Evolutionary conservation across 2,888 invertebrate genomes (phyloP).

Genomic region (Nysson spinosus): DNA sequence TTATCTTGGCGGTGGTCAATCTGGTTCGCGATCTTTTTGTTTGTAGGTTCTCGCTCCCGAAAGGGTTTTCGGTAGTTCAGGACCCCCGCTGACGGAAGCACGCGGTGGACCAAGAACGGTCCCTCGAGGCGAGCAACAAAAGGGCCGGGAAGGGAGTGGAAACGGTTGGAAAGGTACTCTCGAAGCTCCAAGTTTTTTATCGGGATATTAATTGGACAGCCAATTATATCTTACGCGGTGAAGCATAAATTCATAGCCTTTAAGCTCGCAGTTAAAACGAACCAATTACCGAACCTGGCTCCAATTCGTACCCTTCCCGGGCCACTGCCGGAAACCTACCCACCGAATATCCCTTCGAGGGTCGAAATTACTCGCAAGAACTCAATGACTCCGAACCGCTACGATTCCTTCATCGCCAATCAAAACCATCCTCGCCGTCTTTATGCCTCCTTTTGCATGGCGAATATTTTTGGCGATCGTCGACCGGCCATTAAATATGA

Average conservation of each 20-base stretch:
- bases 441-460: neutral
- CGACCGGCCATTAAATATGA: neutral
- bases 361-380: constrained; percentile 31
- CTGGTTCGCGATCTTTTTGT: constrained; percentile 26
- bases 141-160: neutral
- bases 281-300: constrained; percentile 61
- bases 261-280: constrained; percentile 64
- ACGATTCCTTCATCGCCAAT: constrained; percentile 18
- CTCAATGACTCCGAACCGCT: constrained; percentile 7
- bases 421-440: neutral
- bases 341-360: constrained; percentile 26
- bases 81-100: constrained; percentile 50
- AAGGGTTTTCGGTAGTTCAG: constrained; percentile 48
- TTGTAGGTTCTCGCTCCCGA: constrained; percentile 1
- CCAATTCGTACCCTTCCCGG: constrained; percentile 24
- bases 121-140: constrained; percentile 6
- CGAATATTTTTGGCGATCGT: neutral
- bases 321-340: constrained; percentile 18
- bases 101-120: constrained; percentile 22
- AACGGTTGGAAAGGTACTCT: neutral
- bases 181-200: constrained; percentile 54
- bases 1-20: constrained; percentile 35
- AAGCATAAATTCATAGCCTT: constrained; percentile 70
- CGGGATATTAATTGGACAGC: constrained; percentile 69
- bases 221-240: constrained; percentile 70